A percentile compares a stretch with the other conserved stretches of the same genome.
Conservation (phyloP, 2,888 invertebrate genomes). For the Vannuccia rotundouncinata region DNA sequence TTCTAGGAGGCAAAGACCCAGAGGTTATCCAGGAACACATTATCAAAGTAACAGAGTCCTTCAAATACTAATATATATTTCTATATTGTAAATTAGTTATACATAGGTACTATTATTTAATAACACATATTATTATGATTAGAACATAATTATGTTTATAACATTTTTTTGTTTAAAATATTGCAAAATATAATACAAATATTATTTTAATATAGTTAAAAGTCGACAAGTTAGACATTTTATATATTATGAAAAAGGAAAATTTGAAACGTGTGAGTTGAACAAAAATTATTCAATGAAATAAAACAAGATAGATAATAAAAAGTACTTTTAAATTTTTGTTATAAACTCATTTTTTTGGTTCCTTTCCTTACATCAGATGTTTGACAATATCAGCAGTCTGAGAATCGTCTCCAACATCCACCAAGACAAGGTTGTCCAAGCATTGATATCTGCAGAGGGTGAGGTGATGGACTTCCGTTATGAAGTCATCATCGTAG, state of each 20-base stretch:
- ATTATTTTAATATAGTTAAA: neutral
- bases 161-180: no score
- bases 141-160: no score
- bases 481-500: constrained; percentile 8
- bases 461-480: constrained; percentile 38
- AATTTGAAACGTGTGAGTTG: neutral
- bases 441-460: constrained; percentile 38
- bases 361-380: constrained; percentile 37
- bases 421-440: constrained; percentile 29
- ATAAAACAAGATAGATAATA: neutral
- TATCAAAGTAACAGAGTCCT: neutral
- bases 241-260: neutral
- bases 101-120: neutral
- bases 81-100: neutral
- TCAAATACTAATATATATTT: neutral
- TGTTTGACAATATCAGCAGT: constrained; percentile 40
- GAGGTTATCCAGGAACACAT: constrained; percentile 37
- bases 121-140: neutral
- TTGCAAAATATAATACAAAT: neutral
- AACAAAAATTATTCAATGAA: neutral
- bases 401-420: neutral
- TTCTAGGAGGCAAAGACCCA: constrained; percentile 37
- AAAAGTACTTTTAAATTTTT: no score
- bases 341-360: no score
- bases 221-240: neutral